Evolutionary conservation across 1,140 invertebrate species (phyloP), one percentile per base, ranked within the genome.

Genomic region (Lepidurus apus): DNA sequence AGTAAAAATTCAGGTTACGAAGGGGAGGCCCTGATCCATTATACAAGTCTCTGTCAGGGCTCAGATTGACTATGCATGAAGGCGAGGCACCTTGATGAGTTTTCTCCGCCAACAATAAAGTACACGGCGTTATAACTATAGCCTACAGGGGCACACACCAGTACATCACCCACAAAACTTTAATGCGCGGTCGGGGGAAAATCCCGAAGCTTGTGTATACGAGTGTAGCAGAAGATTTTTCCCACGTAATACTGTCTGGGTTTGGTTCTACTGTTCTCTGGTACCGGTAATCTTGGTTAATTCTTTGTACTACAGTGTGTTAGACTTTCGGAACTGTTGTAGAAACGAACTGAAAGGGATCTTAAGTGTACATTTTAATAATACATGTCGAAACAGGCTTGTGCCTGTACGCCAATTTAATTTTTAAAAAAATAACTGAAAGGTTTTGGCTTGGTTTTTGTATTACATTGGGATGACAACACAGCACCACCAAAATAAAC

Each of bases 51-150:
- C n/a, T 65, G 53, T 65, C 53, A 65, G 53, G 53, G 21, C 53
- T 13, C 21, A 65, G 53, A 65, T 65, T 65, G 53, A 65, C 53
- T 65, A 65, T 65, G 53, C 53, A 65, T 65, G 53, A 65, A 65
- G 53, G 17, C 53, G 17, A 21, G 13, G 53, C 53, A 65, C 53
- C 21, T 65, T 65, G 53, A 65, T 65, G 53, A 65, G 53, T 65
- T 65, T 65, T 65, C 53, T 21, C 53, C 53, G 53, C 53, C 53
- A 65, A 65, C 53, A 65, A 65, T 65, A 65, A 65, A 65, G 53
- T 21, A 65, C 53, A 65, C 53, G 53, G 53, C 53, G 17, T 65
- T 65, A 65, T 21, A 65, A 21, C 53, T 7, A 65, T 65, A 65
- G 53, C 53, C 53, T 65, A 65, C 53, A 65, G 53, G 53, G 45